phyloP scores from a whole-genome alignment of 2,797 vertebrate genomes.

The Adelosebastes latens region DNA sequence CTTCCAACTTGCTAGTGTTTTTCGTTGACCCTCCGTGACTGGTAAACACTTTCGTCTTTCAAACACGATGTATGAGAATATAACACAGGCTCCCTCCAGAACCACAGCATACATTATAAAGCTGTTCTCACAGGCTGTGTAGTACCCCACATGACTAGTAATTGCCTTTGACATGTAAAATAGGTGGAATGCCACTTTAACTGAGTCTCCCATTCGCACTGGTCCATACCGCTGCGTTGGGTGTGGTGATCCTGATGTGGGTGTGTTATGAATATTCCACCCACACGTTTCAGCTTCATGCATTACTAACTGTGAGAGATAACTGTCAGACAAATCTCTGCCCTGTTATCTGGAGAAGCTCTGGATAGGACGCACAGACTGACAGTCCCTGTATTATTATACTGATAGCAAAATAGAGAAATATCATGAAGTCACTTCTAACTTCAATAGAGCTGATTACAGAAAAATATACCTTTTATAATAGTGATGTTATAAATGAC shows the following conservation, averaged over 20 bases:
- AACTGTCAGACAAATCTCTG: not conserved
- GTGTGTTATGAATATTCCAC: slow-evolving; percentile 43
- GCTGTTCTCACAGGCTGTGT: slow-evolving; percentile 44
- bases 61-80: not conserved
- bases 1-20: not conserved
- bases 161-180: slow-evolving; percentile 51
- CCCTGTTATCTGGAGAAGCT: not conserved
- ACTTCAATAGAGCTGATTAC: not conserved
- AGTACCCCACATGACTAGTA: slow-evolving; percentile 22
- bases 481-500: not conserved
- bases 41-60: not conserved
- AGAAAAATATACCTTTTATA: not conserved
- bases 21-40: not conserved
- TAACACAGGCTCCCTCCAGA: not conserved
- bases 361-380: not conserved
- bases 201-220: slow-evolving; percentile 8
- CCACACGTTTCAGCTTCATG: slow-evolving; percentile 19
- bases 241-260: slow-evolving; percentile 43
- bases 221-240: not conserved
- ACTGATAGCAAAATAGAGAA: not conserved
- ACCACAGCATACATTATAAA: slow-evolving; percentile 47
- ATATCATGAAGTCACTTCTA: not conserved
- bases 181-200: slow-evolving; percentile 53
- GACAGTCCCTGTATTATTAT: not conserved
- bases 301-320: slow-evolving; percentile 6